Conservation (phyloP, 2,888 invertebrate genomes). For the Cerastoderma edule region DNA sequence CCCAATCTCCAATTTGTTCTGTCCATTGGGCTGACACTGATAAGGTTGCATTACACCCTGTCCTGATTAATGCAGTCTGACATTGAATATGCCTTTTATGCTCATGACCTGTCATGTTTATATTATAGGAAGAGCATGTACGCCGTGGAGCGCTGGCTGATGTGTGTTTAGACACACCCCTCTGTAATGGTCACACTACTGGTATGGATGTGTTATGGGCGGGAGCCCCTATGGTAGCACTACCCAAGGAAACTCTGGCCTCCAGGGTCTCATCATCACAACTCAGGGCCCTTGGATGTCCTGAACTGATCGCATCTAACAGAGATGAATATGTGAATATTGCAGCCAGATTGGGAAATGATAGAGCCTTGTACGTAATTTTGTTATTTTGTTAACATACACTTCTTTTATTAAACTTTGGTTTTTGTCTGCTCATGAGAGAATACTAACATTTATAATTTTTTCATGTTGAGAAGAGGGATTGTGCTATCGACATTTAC, state of each 20-base stretch:
- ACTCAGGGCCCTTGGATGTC: slow-evolving; percentile 94
- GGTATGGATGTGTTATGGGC: slow-evolving; percentile 99
- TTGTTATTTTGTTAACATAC: neutral
- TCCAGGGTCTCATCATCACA: slow-evolving; percentile 98
- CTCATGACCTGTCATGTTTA: neutral
- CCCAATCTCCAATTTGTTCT: too few relatives aligned
- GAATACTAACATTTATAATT: too few relatives aligned
- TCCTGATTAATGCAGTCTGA: too few relatives aligned
- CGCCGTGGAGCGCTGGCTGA: slow-evolving; percentile 99
- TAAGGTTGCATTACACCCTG: too few relatives aligned
- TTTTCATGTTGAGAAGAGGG: too few relatives aligned
- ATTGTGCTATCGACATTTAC: too few relatives aligned
- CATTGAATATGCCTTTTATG: too few relatives aligned
- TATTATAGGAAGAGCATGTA: slow-evolving; percentile 94
- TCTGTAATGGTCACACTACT: slow-evolving; percentile 99
- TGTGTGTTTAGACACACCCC: slow-evolving; percentile 98
- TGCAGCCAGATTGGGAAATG: slow-evolving; percentile 95
- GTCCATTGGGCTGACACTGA: too few relatives aligned
- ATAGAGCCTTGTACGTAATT: slow-evolving; percentile 93
- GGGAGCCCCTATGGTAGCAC: slow-evolving; percentile 98
- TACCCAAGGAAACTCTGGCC: slow-evolving; percentile 90
- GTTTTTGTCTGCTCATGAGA: too few relatives aligned
- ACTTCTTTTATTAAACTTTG: too few relatives aligned
- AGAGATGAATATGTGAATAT: slow-evolving; percentile 96
- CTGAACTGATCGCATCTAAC: slow-evolving; percentile 95